Evolutionary conservation across 35 echinoderm and acorn worm species (phyloP).

Genomic region (Ptychodera flava): DNA sequence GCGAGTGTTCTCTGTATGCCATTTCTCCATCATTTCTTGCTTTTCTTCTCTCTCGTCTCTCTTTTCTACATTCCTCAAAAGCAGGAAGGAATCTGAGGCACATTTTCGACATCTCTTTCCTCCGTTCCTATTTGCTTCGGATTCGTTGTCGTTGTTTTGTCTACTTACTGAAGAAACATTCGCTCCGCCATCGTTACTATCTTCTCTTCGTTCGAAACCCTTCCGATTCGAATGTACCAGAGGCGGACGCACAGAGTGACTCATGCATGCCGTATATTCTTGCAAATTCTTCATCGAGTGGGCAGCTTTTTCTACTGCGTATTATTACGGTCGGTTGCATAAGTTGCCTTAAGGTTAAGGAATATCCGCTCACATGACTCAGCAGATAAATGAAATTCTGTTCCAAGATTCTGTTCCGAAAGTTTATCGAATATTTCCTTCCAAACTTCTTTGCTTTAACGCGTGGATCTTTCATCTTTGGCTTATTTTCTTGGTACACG

Average conservation of each 20-base stretch:
- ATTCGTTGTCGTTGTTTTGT: background rate
- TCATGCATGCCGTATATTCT: background rate
- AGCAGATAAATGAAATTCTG: no score
- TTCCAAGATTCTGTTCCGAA: no score
- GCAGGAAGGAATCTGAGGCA: background rate
- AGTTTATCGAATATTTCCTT: no score
- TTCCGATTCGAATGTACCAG: background rate
- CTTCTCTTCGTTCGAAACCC: background rate
- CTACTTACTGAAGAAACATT: background rate
- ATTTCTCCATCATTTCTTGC: background rate
- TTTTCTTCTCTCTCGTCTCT: background rate
- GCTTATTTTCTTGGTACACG: no score
- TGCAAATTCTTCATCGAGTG: background rate
- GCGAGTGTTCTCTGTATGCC: background rate
- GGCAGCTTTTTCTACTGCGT: background rate
- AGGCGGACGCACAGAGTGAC: background rate
- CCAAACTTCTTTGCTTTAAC: no score
- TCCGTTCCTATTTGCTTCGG: background rate
- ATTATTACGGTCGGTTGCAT: background rate
- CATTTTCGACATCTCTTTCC: background rate
- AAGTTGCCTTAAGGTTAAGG: background rate
- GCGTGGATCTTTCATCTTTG: no score
- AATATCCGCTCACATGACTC: background rate
- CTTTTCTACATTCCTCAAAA: background rate
- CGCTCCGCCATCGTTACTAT: no score